phyloP scores from a whole-genome alignment of 2,888 invertebrate species.

The Phyllotreta striolata region DNA sequence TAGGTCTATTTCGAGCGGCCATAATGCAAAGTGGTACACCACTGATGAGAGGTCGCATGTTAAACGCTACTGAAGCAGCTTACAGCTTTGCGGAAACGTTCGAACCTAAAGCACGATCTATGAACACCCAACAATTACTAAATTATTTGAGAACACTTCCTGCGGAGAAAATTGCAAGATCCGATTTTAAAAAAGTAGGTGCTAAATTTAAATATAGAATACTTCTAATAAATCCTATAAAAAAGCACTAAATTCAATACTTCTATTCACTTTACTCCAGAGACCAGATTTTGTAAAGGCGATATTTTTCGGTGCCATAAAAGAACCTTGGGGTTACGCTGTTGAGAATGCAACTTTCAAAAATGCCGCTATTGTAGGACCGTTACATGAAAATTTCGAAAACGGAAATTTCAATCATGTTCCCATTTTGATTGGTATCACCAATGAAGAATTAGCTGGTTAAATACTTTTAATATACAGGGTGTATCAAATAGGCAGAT shows the following conservation, averaged over 20 bases:
- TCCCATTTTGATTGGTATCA: conserved; percentile 22
- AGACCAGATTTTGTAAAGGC: background rate
- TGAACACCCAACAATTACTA: conserved; percentile 20
- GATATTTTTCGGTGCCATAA: background rate
- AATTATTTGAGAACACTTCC: conserved; percentile 19
- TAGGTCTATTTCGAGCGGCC: conserved; percentile 33
- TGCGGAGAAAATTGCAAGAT: conserved; percentile 8
- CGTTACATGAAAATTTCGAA: conserved; percentile 24
- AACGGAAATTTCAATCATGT: conserved; percentile 28
- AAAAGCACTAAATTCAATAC: background rate
- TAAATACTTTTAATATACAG: conserved; percentile 3
- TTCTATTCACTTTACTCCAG: conserved; percentile 1
- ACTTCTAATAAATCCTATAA: no score
- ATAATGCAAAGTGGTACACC: conserved; percentile 29
- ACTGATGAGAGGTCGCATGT: background rate
- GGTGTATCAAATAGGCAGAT: no score
- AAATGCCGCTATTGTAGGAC: conserved; percentile 23
- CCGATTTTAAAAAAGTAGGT: conserved; percentile 9
- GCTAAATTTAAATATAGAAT: no score
- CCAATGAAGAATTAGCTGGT: conserved; percentile 28
- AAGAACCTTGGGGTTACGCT: conserved; percentile 18
- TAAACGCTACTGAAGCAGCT: conserved; percentile 1
- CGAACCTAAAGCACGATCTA: conserved; percentile 36
- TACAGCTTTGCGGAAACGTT: conserved; percentile 16
- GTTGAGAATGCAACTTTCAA: conserved; percentile 18